Evolutionary conservation across 2,113 vertebrate species (phyloP), one percentile per base, ranked within the genome.

Genomic region (Rhodinocichla rosea): DNA sequence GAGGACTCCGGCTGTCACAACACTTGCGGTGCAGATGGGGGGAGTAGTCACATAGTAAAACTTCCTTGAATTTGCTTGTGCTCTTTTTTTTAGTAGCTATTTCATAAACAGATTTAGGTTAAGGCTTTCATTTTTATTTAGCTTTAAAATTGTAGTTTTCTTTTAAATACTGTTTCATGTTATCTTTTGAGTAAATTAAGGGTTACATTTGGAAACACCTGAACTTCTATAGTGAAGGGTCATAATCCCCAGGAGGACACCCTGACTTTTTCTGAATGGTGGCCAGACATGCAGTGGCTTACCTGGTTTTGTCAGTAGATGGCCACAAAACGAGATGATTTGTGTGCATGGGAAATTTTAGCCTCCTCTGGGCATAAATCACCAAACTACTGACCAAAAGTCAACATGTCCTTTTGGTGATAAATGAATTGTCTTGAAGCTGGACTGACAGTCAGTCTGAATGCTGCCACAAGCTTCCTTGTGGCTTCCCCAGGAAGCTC

Each of bases 221-320:
- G 27, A 49, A 59, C 12, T 68, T 79, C n/a, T 45, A 18, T 19
- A 57, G 26, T 37, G 30, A 44, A 40, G 19, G 30, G 17, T 14
- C 23, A 33, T 69, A 85, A 53, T 1, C 2, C 22, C 53, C 20
- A 82, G 39, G 37, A 82, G 19, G 13, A 44, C 26, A 33, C 5
- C 10, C n/a, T 8, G 15, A 28, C n/a, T 77, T 92, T 79, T 79
- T 70, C 32, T 7, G 5, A 47, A 19, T 5, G 21, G 18, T 42
- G 20, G 13, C 52, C 63, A 75, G 45, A 52, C 37, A 47, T 6
- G 10, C 0, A 0, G 32, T 12, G 3, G 45, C 53, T 91, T 79
- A 79, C 63, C 50, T 87, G 27, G 1, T 63, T 83, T 88, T 88
- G 63, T 95, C 87, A 95, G 87, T 47, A 95, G 59, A 47, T 76